phyloP scores from a whole-genome alignment of 2,888 invertebrate species.

The Antheraea yamamai region DNA sequence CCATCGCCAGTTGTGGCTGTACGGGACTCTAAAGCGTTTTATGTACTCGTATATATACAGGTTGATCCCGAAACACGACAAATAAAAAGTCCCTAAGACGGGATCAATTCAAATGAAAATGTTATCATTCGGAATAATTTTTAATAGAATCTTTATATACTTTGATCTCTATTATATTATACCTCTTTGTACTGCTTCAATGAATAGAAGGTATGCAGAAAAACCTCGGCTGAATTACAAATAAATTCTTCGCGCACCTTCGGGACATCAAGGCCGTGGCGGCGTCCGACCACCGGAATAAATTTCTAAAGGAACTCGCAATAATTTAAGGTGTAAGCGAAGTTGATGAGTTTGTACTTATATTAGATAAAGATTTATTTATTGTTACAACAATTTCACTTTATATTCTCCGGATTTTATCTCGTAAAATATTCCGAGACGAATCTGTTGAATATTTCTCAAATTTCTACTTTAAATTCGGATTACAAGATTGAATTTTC shows the following conservation, averaged over 20 bases:
- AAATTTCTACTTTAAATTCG: not conserved
- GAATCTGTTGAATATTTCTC: slow-evolving; percentile 3
- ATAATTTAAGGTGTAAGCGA: not conserved
- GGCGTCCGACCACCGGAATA: not conserved
- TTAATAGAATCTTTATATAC: not conserved
- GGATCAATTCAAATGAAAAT: not conserved
- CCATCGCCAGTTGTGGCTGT: too few species aligned
- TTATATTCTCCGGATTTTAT: slow-evolving; percentile 1
- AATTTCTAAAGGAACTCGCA: not conserved
- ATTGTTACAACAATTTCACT: not conserved
- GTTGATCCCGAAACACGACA: not conserved
- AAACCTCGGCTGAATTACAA: not conserved
- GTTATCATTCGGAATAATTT: not conserved
- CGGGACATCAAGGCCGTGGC: not conserved
- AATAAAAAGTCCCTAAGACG: too few species aligned
- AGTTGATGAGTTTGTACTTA: slow-evolving; percentile 9
- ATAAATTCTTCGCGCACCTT: not conserved
- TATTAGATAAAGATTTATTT: slow-evolving; percentile 10
- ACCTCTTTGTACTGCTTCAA: not conserved
- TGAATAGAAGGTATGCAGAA: not conserved
- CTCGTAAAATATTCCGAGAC: not conserved
- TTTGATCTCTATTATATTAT: not conserved
- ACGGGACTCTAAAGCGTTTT: too few species aligned
- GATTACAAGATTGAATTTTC: not conserved
- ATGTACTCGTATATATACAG: too few species aligned